Percentiles rank a stretch among this genome's conserved stretches.
These are phyloP conservation scores for Meleagris gallopavo DNA, from an alignment of 2,113 vertebrate species.

Conservation along the genomic window DNA sequence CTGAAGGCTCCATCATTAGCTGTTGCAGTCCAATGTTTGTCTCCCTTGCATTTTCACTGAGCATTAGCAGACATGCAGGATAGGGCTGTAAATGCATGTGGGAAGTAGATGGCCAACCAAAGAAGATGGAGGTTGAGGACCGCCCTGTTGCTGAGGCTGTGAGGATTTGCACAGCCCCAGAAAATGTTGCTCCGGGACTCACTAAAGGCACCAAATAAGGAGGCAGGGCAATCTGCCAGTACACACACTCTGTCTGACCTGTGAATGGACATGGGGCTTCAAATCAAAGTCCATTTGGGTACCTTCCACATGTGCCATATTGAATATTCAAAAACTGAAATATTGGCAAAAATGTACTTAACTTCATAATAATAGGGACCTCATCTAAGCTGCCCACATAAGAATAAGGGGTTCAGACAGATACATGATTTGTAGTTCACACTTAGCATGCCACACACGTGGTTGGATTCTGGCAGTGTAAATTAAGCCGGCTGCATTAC, in stretches of 20 bases:
- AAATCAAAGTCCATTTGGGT: neutral
- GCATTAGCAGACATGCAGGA: neutral
- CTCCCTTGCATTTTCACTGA: fast-evolving
- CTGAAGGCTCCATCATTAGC: neutral
- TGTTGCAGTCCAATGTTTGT: neutral
- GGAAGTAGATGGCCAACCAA: neutral
- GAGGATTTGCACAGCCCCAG: neutral
- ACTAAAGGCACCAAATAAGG: neutral
- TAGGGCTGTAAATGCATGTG: fast-evolving
- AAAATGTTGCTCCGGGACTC: neutral
- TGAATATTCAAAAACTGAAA: neutral
- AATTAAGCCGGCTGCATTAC: neutral
- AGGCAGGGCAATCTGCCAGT: neutral
- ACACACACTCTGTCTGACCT: fast-evolving
- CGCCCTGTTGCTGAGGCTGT: neutral
- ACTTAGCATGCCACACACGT: fast-evolving
- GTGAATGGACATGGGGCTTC: neutral
- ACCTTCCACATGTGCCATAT: neutral
- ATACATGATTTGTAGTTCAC: fast-evolving
- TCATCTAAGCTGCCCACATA: neutral
- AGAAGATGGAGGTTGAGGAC: neutral
- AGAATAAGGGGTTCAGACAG: neutral
- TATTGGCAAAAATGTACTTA: neutral
- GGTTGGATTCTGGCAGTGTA: neutral
- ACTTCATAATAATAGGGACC: neutral